Conservation (phyloP, 2,113 vertebrate species). For the Ctenodactylus gundi region DNA sequence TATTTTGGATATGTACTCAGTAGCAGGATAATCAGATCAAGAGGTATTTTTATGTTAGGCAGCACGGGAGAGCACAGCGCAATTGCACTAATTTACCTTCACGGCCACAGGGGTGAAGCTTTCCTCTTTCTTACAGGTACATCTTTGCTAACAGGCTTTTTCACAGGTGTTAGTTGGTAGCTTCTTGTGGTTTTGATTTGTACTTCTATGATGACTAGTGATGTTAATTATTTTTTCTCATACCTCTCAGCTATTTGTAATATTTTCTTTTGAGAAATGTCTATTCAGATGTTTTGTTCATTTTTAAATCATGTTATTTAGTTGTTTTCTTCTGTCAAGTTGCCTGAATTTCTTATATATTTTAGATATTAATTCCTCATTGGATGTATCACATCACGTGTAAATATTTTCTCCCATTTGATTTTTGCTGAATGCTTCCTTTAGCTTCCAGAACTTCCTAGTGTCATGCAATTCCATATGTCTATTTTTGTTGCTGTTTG, state of each 20-base stretch:
- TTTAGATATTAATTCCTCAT: not conserved
- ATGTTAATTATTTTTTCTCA: not conserved
- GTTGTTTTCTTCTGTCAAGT: not conserved
- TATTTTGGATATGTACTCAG: not conserved
- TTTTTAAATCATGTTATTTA: not conserved
- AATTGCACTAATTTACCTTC: no score
- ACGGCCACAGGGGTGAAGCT: no score
- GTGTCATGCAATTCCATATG: not conserved
- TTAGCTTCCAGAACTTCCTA: not conserved
- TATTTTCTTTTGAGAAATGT: not conserved
- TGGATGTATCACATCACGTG: not conserved
- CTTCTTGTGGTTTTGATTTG: not conserved
- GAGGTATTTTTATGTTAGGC: not conserved
- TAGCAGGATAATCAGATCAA: not conserved
- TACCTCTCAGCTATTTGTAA: not conserved
- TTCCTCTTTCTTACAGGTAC: not conserved
- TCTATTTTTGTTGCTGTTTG: not conserved
- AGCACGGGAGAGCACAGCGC: no score
- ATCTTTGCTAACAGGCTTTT: not conserved
- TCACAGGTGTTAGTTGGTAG: not conserved
- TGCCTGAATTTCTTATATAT: not conserved
- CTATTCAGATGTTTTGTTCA: not conserved
- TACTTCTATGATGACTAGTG: no score
- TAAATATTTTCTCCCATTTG: not conserved
- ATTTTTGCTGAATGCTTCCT: not conserved